Conservation (phyloP, 2,888 invertebrate genomes). For the Diadegma fenestrale region DNA sequence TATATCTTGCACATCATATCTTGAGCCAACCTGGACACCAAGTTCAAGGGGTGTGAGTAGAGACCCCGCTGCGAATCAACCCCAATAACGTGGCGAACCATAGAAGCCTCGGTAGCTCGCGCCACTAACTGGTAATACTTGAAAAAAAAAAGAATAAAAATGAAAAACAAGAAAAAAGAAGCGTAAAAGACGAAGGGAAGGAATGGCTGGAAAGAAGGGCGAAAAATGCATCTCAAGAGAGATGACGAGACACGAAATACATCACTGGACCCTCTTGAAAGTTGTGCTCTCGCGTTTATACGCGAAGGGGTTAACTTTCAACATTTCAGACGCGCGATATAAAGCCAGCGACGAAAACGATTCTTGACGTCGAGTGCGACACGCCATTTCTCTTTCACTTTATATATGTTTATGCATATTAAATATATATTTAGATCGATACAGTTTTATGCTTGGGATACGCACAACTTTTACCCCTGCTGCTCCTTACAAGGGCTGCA, state of each 20-base stretch:
- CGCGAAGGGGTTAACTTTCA: conserved; percentile 69
- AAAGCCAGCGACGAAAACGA: conserved; percentile 58
- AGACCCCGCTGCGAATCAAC: conserved; percentile 64
- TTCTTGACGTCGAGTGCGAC: conserved; percentile 70
- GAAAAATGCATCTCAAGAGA: conserved; percentile 18
- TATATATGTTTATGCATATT: conserved; percentile 8
- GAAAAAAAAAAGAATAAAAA: conserved; percentile 5
- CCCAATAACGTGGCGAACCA: conserved; percentile 61
- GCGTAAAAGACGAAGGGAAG: background rate
- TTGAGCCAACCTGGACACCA: conserved; percentile 42
- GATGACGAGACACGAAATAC: conserved; percentile 25
- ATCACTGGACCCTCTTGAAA: conserved; percentile 42
- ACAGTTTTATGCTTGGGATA: conserved; percentile 19
- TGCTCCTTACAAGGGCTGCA: conserved; percentile 75
- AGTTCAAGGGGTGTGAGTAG: conserved; percentile 44
- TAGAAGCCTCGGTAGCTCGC: conserved; percentile 29
- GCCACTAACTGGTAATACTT: conserved; percentile 43
- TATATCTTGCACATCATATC: conserved; percentile 26
- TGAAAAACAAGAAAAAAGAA: background rate
- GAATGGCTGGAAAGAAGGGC: conserved; percentile 5
- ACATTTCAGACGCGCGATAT: conserved; percentile 67
- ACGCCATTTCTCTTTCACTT: conserved; percentile 67
- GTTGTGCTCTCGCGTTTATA: conserved; percentile 15
- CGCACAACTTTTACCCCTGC: conserved; percentile 63
- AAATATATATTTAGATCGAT: background rate